Evolutionary conservation across 2,888 invertebrate species (phyloP), one percentile per base, ranked within the genome.

Genomic region (Apamea epomidion): DNA sequence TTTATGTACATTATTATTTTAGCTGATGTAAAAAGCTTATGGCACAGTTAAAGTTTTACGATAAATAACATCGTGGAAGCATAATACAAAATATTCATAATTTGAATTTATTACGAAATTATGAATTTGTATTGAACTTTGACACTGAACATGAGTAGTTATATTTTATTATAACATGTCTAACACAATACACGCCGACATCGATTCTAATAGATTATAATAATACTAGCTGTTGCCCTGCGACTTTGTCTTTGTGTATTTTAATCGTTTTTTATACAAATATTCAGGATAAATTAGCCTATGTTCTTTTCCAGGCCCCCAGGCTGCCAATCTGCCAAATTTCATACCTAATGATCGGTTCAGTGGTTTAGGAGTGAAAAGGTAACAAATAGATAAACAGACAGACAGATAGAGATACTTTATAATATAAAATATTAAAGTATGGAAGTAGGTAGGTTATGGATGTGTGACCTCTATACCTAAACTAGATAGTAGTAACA

Each of bases 401-500:
- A n/a, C n/a, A 29, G 29, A 29, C 48, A 48, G 29, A 29, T 12
- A 70, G 12, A 69, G 68, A 12, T 42, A 42, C 69, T 45, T 48
- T 68, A 10, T 6, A 10, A 68, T 45, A n/a, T 64, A 62, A 18
- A 64, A 64, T 32, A 64, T 10, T 64, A 18, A 7, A 29, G 65
- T 25, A 65, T 32, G 12, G 16, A 71, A 37, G 6, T 25, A 67
- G 37, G 51, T 62, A 62, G 25, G n/a, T 45, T 32, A 54, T 32
- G 0, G 2, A 25, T 64, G 2, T 45, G 42, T 72, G 51, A 82
- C 73, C 80, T 79, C 60, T 73, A 79, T 60, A 73, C 21, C 48
- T 18, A 73, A 81, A 74, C 69, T 73, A 74, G n/a, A n/a, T n/a
- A n/a, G 80, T 79, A 70, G 64, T 32, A 64, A 58, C 84, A 73